A percentile compares a stretch with the other conserved stretches of the same genome.
Conservation (phyloP, 1,140 invertebrate genomes). For the Aethina tumida region DNA sequence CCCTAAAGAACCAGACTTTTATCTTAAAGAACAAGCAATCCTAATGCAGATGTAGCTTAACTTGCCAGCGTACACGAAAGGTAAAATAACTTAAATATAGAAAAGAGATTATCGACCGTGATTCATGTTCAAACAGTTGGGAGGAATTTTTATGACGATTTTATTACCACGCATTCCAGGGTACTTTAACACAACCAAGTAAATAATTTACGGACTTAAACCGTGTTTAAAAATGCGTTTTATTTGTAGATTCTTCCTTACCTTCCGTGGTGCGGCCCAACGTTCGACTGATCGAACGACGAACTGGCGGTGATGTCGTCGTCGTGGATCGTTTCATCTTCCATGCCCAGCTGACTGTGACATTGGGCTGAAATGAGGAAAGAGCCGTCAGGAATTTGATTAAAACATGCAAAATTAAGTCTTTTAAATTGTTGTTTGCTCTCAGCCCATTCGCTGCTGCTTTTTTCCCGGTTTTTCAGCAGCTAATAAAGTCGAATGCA, state of each 20-base stretch:
- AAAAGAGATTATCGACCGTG: no score
- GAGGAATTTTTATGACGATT: neutral
- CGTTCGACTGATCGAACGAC: conserved; percentile 80
- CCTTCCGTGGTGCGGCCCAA: conserved; percentile 85
- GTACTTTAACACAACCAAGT: no score
- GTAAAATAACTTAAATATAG: no score
- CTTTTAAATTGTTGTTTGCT: conserved; percentile 3
- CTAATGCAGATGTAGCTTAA: no score
- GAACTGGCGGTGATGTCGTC: conserved; percentile 80
- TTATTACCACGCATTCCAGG: neutral
- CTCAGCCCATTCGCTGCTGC: conserved; percentile 1
- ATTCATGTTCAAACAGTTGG: no score
- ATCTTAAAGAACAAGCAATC: no score
- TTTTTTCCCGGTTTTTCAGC: conserved; percentile 13
- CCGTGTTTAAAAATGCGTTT: no score
- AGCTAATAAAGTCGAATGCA: conserved; percentile 23
- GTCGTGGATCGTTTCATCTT: conserved; percentile 76
- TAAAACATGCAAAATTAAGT: conserved; percentile 3
- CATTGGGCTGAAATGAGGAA: conserved; percentile 60
- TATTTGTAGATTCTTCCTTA: no score
- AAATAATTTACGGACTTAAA: no score
- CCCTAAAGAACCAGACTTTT: no score
- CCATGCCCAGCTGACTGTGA: conserved; percentile 77
- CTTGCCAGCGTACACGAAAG: no score
- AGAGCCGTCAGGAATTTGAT: conserved; percentile 4